phyloP scores from a whole-genome alignment of 1,140 invertebrate species.

The Idris sp. region DNA sequence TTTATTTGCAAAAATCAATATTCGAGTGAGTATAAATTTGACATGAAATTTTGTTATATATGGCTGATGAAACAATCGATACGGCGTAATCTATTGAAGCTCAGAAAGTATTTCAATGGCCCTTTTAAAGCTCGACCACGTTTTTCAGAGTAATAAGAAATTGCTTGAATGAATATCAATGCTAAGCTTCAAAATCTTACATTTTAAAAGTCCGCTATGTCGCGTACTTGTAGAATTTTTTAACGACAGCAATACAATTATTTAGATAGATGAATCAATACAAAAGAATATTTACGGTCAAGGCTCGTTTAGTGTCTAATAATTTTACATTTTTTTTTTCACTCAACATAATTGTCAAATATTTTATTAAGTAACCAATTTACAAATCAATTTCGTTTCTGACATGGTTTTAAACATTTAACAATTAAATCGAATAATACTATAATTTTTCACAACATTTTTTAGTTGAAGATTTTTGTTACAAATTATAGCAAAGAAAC shows the following conservation, averaged over 20 bases:
- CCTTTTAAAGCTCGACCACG: constrained; percentile 36
- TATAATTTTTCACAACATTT: no score
- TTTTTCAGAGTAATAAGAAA: constrained; percentile 46
- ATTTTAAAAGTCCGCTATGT: constrained; percentile 13
- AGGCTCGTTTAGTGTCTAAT: background rate
- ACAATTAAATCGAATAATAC: no score
- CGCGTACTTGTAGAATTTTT: constrained; percentile 20
- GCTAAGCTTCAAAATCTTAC: constrained; percentile 24
- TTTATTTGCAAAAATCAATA: no score
- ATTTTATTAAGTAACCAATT: no score
- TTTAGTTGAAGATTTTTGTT: no score
- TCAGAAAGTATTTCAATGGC: constrained; percentile 40
- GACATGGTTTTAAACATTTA: no score
- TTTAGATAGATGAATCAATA: constrained; percentile 14
- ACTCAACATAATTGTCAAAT: no score
- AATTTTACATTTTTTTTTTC: no score
- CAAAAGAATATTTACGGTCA: background rate
- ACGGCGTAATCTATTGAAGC: constrained; percentile 35
- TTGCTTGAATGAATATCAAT: constrained; percentile 50
- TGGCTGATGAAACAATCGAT: constrained; percentile 48
- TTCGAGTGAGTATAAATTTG: no score
- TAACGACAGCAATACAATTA: constrained; percentile 23
- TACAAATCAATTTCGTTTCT: no score
- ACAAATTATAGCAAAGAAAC: no score
- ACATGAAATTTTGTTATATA: constrained; percentile 31